Base-by-base conservation (phyloP, 2,113 vertebrate genomes). In the Antigone vipio region DNA sequence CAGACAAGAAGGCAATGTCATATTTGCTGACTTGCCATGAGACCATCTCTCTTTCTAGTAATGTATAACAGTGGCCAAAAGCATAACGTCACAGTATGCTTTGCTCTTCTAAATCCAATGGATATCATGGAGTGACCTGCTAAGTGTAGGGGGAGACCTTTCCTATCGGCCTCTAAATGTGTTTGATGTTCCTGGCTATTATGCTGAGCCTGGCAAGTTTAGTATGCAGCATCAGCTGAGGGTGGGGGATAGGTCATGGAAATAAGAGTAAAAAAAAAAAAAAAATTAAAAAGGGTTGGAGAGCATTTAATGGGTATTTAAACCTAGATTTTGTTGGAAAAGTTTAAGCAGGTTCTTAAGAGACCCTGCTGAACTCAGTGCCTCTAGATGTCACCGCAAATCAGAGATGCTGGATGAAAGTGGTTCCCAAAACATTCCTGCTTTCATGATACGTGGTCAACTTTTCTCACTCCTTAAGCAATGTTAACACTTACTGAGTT, bases 381-480 rank as follows among this genome's bases (percentile, higher is more conserved):
- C 60, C 92, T 96, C 79, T 63, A 75, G 76, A 68, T 68, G 88
- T 92, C 94, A 81, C 53, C 2, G 22, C 35, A 76, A 85, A 94
- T 89, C 91, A 93, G 89, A 96, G 68, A 58, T 45, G 58, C 66
- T 78, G 62, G 66, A 64, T 92, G 45, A 91, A 96, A 92, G 91
- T 21, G 13, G 44, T 68, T 96, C 86, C 94, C 92, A 69, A 89
- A 95, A 85, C 63, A 18, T 17, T 95, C 87, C 49, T 89, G 80
- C 53, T 95, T 93, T 93, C 58, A 72, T 85, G 89, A 91, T 77
- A 75, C 14, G 1, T 38, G 42, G 72, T 66, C 85, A 93, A 27
- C 29, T 79, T 44, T 50, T 38, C 44, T 78, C 21, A 17, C 32
- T 91, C 68, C 74, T 94, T 49, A 68, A 93, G 77, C 12, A 40